Base-by-base conservation (phyloP, 2,888 invertebrate genomes). In the Azorinus chamasolen region DNA sequence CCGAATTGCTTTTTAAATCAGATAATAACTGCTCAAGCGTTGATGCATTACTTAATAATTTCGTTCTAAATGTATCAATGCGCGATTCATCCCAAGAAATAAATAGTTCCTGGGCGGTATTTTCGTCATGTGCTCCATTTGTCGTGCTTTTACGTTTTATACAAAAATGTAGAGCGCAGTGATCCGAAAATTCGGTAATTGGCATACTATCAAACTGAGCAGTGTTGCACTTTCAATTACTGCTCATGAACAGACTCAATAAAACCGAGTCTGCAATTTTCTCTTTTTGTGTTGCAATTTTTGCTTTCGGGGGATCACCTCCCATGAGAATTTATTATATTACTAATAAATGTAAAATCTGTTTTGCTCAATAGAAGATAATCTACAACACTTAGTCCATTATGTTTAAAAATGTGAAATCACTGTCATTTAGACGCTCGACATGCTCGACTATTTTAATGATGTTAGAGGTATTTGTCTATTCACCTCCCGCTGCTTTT, bases 401-500 rank as follows among this genome's bases (percentile, higher is more conserved):
- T 6, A 10, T 20, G 20, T n/a, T 53, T 8, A 22, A 12, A 24
- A 24, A 53, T 53, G 37, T 55, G 43, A 20, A 58, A 8, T 58
- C 58, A 25, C 39, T 41, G 12, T n/a, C 18, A 22, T 45, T 10
- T 20, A 39, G 22, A 1, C 64, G 64, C 10, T 27, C 64, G 43
- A 25, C 54, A 12, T 27, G 43, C 32, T 27, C 54, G 6, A 54
- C 16, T 1, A 64, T 4, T 25, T 10, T 24, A 14, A 45, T 64
- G 8, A 43, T 37, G 25, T 64, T 64, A 64, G 54, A 64, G 1
- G 51, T 20, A 22, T 50, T 39, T 39, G 51, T 51, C 16, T 51
- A 3, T 2, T 24, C 51, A 37, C 22, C 37, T 12, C 51, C 62
- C n/a, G n/a, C n/a, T n/a, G n/a, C n/a, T n/a, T n/a, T n/a, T n/a